A percentile compares a stretch with the other conserved stretches of the same genome.
These are phyloP conservation scores for Lithobius niger DNA, from an alignment of 1,140 invertebrate genomes.

Conservation along the genomic window DNA sequence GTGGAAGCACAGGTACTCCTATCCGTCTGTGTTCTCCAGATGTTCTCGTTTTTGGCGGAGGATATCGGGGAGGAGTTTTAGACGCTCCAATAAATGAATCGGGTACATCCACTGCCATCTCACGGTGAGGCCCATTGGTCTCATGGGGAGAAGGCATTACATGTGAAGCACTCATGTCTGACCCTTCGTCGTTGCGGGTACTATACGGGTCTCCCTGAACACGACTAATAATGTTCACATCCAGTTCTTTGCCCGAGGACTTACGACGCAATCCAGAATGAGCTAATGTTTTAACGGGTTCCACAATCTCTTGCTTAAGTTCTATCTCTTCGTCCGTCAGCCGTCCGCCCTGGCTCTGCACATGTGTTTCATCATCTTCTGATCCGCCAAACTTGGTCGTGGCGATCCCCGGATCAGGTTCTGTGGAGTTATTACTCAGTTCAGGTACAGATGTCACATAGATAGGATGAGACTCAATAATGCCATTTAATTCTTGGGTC, in stretches of 20 bases:
- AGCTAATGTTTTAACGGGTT: background rate
- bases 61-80: conserved; percentile 83
- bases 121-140: conserved; percentile 37
- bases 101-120: conserved; percentile 97
- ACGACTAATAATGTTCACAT: background rate
- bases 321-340: conserved; percentile 22
- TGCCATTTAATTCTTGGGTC: conserved; percentile 51
- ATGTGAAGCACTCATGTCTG: conserved; percentile 24
- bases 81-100: conserved; percentile 81
- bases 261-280: no score
- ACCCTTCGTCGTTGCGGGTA: conserved; percentile 16
- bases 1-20: conserved; percentile 17
- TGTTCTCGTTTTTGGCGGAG: conserved; percentile 44
- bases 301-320: conserved; percentile 21
- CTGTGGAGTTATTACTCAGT: conserved; percentile 28
- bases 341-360: background rate
- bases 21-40: conserved; percentile 31
- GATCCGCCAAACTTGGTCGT: conserved; percentile 10
- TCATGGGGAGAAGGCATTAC: conserved; percentile 15
- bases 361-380: background rate
- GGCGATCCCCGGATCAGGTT: conserved; percentile 15
- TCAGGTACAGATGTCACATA: conserved; percentile 58
- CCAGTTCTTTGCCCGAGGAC: background rate
- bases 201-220: background rate
- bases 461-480: conserved; percentile 51